Conservation (phyloP, 37 sponge, comb jelly and placozoan species). For the Hormiphora californensis region DNA sequence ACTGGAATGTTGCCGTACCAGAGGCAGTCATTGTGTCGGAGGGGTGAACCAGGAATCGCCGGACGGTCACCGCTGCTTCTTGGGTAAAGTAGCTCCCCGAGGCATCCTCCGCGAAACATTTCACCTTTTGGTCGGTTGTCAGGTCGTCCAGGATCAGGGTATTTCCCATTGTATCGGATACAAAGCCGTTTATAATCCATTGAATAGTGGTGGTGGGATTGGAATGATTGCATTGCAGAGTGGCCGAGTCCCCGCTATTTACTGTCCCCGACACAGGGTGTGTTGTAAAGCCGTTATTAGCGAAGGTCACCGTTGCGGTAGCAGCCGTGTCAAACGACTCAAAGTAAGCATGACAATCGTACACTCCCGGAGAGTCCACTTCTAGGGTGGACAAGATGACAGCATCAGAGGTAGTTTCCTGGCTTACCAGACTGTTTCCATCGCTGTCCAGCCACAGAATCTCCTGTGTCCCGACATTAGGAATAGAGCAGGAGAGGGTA, state of each 20-base stretch:
- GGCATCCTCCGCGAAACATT: neutral
- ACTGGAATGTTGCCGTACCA: neutral
- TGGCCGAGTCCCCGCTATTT: neutral
- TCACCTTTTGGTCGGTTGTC: neutral
- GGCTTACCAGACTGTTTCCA: neutral
- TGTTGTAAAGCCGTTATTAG: neutral
- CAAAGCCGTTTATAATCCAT: neutral
- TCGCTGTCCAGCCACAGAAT: neutral
- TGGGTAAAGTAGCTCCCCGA: neutral
- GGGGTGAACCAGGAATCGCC: neutral
- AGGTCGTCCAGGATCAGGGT: neutral
- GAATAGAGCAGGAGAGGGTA: neutral
- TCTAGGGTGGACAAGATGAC: neutral
- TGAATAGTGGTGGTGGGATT: neutral
- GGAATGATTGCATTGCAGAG: neutral
- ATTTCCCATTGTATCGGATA: neutral
- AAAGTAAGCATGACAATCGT: neutral
- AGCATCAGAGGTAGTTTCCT: neutral
- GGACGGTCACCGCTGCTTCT: neutral
- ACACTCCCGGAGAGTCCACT: neutral
- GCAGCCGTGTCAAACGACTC: neutral
- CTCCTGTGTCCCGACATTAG: neutral
- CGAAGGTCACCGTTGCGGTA: neutral
- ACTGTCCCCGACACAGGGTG: neutral
- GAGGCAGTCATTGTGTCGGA: neutral